Percentiles rank a stretch among this genome's conserved stretches.
phyloP scores from a whole-genome alignment of 2,113 vertebrate genomes.

The Rhinopithecus roxellana region DNA sequence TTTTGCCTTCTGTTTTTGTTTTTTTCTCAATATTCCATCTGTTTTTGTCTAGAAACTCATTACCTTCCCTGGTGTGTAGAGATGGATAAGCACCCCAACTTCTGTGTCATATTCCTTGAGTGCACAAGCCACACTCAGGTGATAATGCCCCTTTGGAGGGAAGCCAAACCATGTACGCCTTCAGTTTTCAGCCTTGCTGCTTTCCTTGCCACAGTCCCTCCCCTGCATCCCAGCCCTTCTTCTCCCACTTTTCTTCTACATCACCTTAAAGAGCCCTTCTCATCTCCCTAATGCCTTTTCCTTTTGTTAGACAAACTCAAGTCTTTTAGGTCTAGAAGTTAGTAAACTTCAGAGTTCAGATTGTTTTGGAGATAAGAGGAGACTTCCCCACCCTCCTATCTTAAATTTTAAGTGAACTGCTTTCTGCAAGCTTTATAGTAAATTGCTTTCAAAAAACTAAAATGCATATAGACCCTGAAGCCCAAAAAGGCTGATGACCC shows the following conservation, averaged over 20 bases:
- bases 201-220: not conserved
- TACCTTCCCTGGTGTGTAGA: not conserved
- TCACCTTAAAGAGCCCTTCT: not conserved
- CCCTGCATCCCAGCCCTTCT: not conserved
- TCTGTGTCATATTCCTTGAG: not conserved
- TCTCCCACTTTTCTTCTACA: not conserved
- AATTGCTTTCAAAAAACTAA: constrained; percentile 36
- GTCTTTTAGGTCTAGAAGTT: constrained; percentile 2
- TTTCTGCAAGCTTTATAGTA: constrained; percentile 4
- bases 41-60: not conserved
- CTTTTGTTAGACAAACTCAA: not conserved
- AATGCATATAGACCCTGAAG: not conserved
- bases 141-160: not conserved
- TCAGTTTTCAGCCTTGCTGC: not conserved
- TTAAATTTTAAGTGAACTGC: constrained; percentile 34
- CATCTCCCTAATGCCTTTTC: not conserved
- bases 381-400: not conserved
- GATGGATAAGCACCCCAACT: not conserved
- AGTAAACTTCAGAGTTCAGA: constrained; percentile 7
- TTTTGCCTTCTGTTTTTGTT: not conserved
- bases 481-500: not conserved
- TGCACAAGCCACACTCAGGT: not conserved
- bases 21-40: not conserved
- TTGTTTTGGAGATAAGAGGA: constrained; percentile 18
- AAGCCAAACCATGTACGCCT: not conserved